These are phyloP conservation scores for Aphis gossypii DNA, from an alignment of 1,140 invertebrate species.

Conservation along the genomic window DNA sequence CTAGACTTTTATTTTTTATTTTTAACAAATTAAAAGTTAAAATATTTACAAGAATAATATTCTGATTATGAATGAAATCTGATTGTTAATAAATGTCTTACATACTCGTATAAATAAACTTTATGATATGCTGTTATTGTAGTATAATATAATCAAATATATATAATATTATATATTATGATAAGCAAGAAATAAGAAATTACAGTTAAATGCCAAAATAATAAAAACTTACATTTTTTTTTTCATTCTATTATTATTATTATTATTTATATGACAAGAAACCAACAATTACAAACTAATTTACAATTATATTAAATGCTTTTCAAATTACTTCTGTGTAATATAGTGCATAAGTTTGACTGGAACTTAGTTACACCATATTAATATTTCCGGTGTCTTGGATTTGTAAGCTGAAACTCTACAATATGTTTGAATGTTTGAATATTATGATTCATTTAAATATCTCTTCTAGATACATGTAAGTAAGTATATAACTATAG, in stretches of 20 bases:
- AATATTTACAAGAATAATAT: not conserved
- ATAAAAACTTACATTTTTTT: not conserved
- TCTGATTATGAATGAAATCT: not conserved
- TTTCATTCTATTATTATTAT: not conserved
- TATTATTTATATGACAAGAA: not conserved
- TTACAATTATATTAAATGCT: conserved; percentile 26
- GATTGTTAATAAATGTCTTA: not conserved
- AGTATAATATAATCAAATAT: too few species aligned
- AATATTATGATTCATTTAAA: not conserved
- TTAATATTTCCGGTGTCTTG: conserved; percentile 1
- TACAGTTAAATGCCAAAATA: not conserved
- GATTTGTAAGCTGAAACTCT: conserved; percentile 4
- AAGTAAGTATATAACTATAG: not conserved
- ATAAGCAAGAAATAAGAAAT: not conserved
- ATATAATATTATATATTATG: too few species aligned
- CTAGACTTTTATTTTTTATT: not conserved
- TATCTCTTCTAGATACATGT: not conserved
- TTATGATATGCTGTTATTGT: too few species aligned
- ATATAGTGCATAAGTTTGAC: conserved; percentile 41
- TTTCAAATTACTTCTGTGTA: conserved; percentile 6
- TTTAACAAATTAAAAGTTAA: not conserved
- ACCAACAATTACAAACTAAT: conserved; percentile 11
- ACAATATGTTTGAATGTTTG: not conserved
- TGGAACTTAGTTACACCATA: not conserved
- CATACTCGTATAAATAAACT: too few species aligned